Conservation (phyloP, 1,140 invertebrate species). For the Stegodyphus dumicola region DNA sequence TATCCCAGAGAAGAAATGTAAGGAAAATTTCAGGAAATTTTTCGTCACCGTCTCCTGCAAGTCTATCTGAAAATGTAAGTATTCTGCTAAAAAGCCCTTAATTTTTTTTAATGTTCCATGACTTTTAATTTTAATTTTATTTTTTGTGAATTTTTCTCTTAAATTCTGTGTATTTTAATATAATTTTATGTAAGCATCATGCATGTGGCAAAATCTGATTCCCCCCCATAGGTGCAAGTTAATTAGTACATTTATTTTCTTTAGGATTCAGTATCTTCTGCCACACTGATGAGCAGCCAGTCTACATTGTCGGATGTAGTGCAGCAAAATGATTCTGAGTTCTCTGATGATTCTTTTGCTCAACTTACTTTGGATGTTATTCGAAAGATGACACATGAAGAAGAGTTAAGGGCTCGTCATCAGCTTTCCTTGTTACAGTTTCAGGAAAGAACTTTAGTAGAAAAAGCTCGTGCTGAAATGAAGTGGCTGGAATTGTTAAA, state of each 20-base stretch:
- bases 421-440: constrained; percentile 72
- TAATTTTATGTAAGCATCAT: not conserved
- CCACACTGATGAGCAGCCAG: constrained; percentile 9
- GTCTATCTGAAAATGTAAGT: constrained; percentile 53
- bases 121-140: too few species aligned
- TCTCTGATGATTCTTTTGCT: constrained; percentile 56
- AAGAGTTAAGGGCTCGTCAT: constrained; percentile 64
- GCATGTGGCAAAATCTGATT: not conserved
- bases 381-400: constrained; percentile 34
- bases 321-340: not conserved
- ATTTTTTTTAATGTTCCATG: too few species aligned
- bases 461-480: constrained; percentile 73
- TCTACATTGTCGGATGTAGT: constrained; percentile 7
- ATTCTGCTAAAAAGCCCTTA: too few species aligned
- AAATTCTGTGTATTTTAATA: too few species aligned
- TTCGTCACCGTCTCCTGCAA: constrained; percentile 49
- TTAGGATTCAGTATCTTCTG: constrained; percentile 39
- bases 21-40: constrained; percentile 48
- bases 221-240: too few species aligned
- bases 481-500: constrained; percentile 73
- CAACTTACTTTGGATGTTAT: constrained; percentile 55
- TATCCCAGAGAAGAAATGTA: not conserved
- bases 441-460: constrained; percentile 72
- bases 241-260: not conserved
- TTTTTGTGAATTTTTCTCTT: too few species aligned